Base-by-base conservation (phyloP, 2,888 invertebrate genomes). In the Synergus laeviventris region DNA sequence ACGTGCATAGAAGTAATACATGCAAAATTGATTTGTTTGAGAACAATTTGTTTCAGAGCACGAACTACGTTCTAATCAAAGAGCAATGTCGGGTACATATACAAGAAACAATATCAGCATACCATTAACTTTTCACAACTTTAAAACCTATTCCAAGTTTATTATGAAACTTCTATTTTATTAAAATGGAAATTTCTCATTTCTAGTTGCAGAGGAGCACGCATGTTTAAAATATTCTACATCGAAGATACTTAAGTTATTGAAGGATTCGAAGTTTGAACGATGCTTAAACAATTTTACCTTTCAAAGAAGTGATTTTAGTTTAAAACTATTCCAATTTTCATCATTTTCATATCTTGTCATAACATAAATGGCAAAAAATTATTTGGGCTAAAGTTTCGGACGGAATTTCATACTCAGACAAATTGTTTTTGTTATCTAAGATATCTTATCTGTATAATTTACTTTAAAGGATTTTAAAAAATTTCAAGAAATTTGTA, bases 21-120 rank as follows among this genome's bases (percentile, higher is more conserved):
- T 66, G 24, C 24, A 66, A 45, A 66, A 45, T 66, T 66, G 45
- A 66, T 66, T 66, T 66, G 66, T 45, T 66, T 66, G 66, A 45
- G 42, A 66, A 45, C 24, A 66, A 66, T 24, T 66, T 45, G 66
- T 66, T 66, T 24, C 24, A 66, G 45, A 66, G 16, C 66, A 66
- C 24, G 66, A 42, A 45, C 49, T 0, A 49, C 14, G 42, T 42
- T 66, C 11, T 66, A 45, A 66, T 66, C 45, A 42, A 66, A 66
- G 66, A 45, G 39, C 21, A 18, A 66, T 66, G 21, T 66, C 24
- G 45, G 45, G 9, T n/a, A 39, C 1, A 49, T 49, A 66, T 66
- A 42, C 16, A 24, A 9, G 42, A 64, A 64, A n/a, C 39, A 66
- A 66, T 66, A 66, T 66, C 66, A 66, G 45, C 21, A 66, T 24